phyloP scores from a whole-genome alignment of 2,888 invertebrate genomes.

The Proisotoma minuta region DNA sequence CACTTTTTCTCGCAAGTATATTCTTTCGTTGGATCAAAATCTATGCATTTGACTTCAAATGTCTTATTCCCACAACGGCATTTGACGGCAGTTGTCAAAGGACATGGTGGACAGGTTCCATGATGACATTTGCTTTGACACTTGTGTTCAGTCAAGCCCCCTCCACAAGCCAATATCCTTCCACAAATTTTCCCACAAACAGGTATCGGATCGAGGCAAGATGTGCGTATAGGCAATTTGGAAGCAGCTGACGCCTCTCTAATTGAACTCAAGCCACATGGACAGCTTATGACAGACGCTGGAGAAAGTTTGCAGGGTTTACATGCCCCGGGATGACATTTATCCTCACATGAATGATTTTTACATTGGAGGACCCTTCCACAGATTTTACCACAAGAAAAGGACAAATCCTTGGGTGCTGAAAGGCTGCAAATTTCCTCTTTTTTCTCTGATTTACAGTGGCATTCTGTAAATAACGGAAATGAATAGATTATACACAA shows the following conservation, averaged over 20 bases:
- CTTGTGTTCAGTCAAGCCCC: slow-evolving; percentile 61
- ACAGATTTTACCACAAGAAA: slow-evolving; percentile 60
- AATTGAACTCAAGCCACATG: slow-evolving; percentile 67
- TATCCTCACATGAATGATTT: slow-evolving; percentile 62
- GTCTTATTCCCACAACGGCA: slow-evolving; percentile 84
- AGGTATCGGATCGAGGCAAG: slow-evolving; percentile 76
- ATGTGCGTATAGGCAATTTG: slow-evolving; percentile 53
- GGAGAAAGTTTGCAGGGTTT: slow-evolving; percentile 62
- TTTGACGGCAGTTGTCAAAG: slow-evolving; percentile 65
- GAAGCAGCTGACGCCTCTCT: slow-evolving; percentile 51
- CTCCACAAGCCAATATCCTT: slow-evolving; percentile 66
- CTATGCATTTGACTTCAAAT: slow-evolving; percentile 71
- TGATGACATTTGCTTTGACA: slow-evolving; percentile 69
- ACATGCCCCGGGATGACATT: slow-evolving; percentile 68
- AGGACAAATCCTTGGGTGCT: slow-evolving; percentile 53
- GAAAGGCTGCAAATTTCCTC: slow-evolving; percentile 62
- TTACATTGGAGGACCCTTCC: slow-evolving; percentile 53
- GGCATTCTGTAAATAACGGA: slow-evolving; percentile 57
- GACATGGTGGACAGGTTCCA: slow-evolving; percentile 68
- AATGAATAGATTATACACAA: background rate
- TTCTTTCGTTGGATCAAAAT: slow-evolving; percentile 67
- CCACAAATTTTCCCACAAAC: slow-evolving; percentile 66
- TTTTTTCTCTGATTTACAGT: slow-evolving; percentile 63
- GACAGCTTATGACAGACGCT: slow-evolving; percentile 63
- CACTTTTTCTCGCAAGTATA: slow-evolving; percentile 85